Conservation (phyloP, 2,888 invertebrate species). For the Taenaris catops region DNA sequence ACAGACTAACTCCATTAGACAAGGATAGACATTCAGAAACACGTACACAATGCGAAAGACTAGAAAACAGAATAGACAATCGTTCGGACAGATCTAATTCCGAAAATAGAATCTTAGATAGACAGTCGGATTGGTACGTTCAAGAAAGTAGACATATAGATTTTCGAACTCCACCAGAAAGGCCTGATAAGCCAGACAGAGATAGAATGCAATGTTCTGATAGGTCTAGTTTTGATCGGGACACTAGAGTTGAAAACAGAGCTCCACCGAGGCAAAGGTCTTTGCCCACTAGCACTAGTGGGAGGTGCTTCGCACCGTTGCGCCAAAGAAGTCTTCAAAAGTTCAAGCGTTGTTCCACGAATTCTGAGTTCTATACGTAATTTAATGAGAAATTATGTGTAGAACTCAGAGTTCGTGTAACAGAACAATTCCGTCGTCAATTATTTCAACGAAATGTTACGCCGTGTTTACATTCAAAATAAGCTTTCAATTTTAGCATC, state of each 20-base stretch:
- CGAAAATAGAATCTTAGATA: conserved; percentile 25
- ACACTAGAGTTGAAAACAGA: conserved; percentile 41
- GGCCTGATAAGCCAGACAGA: conserved; percentile 41
- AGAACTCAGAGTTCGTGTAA: too few relatives aligned
- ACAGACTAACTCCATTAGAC: conserved; percentile 10
- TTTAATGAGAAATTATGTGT: too few relatives aligned
- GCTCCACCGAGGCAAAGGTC: conserved; percentile 66
- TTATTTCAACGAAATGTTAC: not conserved
- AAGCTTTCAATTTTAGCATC: conserved; percentile 72
- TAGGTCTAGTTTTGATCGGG: conserved; percentile 37
- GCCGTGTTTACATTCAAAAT: conserved; percentile 10
- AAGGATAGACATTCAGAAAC: conserved; percentile 13
- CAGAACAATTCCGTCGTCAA: conserved; percentile 57
- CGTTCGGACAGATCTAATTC: conserved; percentile 28
- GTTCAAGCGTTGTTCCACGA: conserved; percentile 63
- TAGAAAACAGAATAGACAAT: conserved; percentile 20
- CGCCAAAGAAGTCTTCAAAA: too few relatives aligned
- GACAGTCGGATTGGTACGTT: conserved; percentile 20
- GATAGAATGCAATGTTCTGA: conserved; percentile 23
- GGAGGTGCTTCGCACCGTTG: too few relatives aligned
- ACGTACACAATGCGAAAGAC: conserved; percentile 6
- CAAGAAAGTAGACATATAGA: conserved; percentile 34
- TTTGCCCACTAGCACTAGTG: conserved; percentile 53
- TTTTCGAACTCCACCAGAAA: conserved; percentile 44
- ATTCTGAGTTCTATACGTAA: too few relatives aligned